phyloP scores from a whole-genome alignment of 2,797 vertebrate species.

The Melopsittacus undulatus region DNA sequence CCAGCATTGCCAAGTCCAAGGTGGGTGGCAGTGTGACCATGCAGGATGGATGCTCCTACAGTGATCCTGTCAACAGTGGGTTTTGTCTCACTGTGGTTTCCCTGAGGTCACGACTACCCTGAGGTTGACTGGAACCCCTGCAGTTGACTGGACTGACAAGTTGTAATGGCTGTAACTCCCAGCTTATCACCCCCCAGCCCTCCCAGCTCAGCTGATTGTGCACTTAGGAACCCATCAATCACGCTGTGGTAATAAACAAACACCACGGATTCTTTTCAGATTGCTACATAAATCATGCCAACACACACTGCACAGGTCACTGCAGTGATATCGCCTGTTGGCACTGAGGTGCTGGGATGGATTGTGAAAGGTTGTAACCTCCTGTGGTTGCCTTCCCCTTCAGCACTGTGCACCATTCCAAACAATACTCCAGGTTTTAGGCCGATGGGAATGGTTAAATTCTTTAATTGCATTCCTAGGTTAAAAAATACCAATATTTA shows the following conservation, averaged over 20 bases:
- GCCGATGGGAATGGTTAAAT: neutral
- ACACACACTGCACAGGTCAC: conserved; percentile 10
- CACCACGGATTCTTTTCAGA: conserved; percentile 44
- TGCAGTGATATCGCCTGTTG: conserved; percentile 43
- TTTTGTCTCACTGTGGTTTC: fast-evolving
- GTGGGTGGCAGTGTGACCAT: neutral
- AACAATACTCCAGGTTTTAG: neutral
- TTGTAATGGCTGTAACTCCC: conserved; percentile 8
- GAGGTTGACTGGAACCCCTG: neutral
- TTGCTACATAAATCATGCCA: conserved; percentile 51
- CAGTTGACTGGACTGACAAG: neutral
- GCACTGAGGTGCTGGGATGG: conserved; percentile 25
- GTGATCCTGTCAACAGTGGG: fast-evolving
- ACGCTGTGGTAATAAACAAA: conserved; percentile 57
- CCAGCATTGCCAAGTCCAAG: neutral
- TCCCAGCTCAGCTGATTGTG: conserved; percentile 52
- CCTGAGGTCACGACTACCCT: neutral
- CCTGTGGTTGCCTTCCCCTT: conserved; percentile 36
- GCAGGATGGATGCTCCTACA: neutral
- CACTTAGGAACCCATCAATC: conserved; percentile 59
- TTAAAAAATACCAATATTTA: neutral
- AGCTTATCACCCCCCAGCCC: neutral
- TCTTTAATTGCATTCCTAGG: neutral
- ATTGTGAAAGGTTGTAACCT: conserved; percentile 40
- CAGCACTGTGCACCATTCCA: neutral